Percentiles rank a stretch among this genome's conserved stretches.
phyloP scores from a whole-genome alignment of 2,888 invertebrate genomes.

The Idaea aversata region DNA sequence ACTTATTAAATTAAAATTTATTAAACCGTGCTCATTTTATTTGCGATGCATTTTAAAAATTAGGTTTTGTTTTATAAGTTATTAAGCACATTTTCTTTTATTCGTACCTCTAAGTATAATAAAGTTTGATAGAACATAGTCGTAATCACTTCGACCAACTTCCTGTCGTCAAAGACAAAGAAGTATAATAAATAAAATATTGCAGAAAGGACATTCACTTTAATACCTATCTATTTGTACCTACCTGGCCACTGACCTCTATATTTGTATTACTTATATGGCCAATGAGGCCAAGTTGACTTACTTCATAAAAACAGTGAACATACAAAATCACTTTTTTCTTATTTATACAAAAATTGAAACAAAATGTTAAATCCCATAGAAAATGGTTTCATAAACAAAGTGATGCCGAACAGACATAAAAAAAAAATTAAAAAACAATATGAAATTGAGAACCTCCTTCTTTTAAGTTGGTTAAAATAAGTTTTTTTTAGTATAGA shows the following conservation, averaged over 20 bases:
- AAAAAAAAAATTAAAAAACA: no score
- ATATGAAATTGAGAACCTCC: no score
- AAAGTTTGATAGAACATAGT: neutral
- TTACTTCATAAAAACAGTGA: neutral
- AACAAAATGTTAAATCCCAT: no score
- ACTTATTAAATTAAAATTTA: conserved; percentile 39
- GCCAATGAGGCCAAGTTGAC: no score
- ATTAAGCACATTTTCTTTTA: neutral
- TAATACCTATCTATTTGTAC: no score
- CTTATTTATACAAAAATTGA: no score
- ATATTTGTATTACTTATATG: no score
- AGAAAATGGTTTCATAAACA: no score
- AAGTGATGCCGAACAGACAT: no score
- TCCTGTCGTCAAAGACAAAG: neutral
- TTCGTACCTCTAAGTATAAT: neutral
- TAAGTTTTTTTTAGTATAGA: no score
- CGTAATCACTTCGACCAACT: neutral
- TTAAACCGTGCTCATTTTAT: conserved; percentile 12
- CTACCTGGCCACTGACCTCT: no score
- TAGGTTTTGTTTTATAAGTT: conserved; percentile 24
- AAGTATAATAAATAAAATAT: neutral
- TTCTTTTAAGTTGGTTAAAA: no score
- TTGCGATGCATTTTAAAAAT: conserved; percentile 31
- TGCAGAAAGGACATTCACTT: neutral
- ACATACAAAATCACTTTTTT: neutral